Base-by-base conservation (phyloP, 2,888 invertebrate species). In the Apodemia mormo region DNA sequence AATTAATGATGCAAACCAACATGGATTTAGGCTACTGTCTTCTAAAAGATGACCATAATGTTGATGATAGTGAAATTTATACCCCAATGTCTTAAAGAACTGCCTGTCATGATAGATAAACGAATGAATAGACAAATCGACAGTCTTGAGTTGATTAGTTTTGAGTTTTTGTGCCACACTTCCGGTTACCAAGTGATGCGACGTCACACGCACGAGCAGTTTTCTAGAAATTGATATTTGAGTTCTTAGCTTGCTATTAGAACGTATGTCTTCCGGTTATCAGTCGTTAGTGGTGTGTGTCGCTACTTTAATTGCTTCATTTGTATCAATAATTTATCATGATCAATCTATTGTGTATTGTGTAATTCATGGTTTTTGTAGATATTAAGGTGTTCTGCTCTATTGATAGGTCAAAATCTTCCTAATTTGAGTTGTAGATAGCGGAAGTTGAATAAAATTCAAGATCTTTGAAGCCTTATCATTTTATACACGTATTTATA, bases 181-280 rank as follows among this genome's bases (percentile, higher is more conserved):
- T 92, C 92, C 92, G 89, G 83, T 87, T 83, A 40, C 85, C 81
- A 80, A 86, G 82, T 82, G 85, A 83, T 84, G 86, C 79, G 85
- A 82, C 85, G 85, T 82, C 79, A 84, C 82, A 80, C 88, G 89
- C 88, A 86, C 83, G 85, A 87, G 83, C 81, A 83, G 82, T 80
- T 86, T 84, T 82, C 83, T 82, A 82, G 91, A 92, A 93, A 93
- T 92, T 92, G 92, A 92, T 92, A 92, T 92, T 90, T 87, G 87
- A 87, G 85, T 86, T 89, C 91, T 91, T 84, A 88, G 88, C 85
- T 80, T 85, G 83, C 85, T 84, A 92, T 92, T 92, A 91, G 86
- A 89, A 82, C 89, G 89, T 85, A 85, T 90, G 92, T 89, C 92
- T 88, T 92, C 91, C 91, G 88, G 89, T 86, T 74, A 76, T 77